These are phyloP conservation scores for Lophius piscatorius DNA, from an alignment of 2,113 vertebrate genomes.

Conservation along the genomic window DNA sequence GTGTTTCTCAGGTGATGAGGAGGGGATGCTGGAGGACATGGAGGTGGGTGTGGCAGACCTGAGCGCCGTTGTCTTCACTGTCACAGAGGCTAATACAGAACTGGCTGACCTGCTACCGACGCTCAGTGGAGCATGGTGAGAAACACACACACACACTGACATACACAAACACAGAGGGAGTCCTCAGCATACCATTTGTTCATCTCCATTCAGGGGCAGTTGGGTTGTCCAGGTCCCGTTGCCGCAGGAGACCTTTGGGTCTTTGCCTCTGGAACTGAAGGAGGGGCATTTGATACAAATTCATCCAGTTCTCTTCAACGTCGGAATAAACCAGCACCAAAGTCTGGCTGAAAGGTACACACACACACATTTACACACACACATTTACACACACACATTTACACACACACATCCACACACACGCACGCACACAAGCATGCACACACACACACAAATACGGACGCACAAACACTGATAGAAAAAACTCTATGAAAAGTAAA, in stretches of 20 bases:
- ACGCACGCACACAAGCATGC: background rate
- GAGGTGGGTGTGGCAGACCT: slow-evolving; percentile 88
- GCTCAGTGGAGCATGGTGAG: slow-evolving; percentile 85
- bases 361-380: slow-evolving; percentile 14
- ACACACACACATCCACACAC: background rate
- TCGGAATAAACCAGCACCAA: slow-evolving; percentile 94
- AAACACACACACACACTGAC: background rate
- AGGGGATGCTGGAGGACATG: slow-evolving; percentile 94
- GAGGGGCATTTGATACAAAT: slow-evolving; percentile 83
- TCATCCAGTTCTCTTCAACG: slow-evolving; percentile 87
- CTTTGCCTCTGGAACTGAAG: slow-evolving; percentile 84
- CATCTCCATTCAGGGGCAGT: slow-evolving; percentile 75
- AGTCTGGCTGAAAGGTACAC: slow-evolving; percentile 73
- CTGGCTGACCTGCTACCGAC: slow-evolving; percentile 80
- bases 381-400: background rate
- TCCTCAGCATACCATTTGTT: background rate
- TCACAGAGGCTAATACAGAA: slow-evolving; percentile 84
- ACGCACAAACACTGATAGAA: no score
- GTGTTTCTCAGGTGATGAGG: slow-evolving; percentile 84
- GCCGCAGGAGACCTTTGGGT: slow-evolving; percentile 80
- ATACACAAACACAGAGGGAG: background rate
- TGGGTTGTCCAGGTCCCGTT: slow-evolving; percentile 86
- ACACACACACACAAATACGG: background rate
- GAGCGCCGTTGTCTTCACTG: slow-evolving; percentile 82
- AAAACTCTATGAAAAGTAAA: no score